Base-by-base conservation (phyloP, 2,797 vertebrate species). In the Vireo griseus region DNA sequence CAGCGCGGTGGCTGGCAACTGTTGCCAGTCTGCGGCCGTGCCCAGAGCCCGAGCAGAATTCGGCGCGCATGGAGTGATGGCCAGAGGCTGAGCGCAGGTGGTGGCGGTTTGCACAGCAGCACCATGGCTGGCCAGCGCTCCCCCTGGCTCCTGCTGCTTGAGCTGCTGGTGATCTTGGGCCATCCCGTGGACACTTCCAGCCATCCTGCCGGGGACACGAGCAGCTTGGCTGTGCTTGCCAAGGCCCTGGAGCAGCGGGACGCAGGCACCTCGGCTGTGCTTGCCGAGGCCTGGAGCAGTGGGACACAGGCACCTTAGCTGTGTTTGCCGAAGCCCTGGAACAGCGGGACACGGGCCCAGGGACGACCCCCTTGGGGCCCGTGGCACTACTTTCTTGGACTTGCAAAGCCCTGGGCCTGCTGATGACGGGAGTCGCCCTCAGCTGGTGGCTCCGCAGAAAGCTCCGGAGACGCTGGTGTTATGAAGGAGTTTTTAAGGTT, bases 341-440 rank as follows among this genome's bases (percentile, higher is more conserved):
- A 24, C 51, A 52, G 29, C 3, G 0, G 40, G 33, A 39, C 2
- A 2, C 3, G 11, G 29, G 5, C 40, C 5, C 18, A 28, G 28
- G 1, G 10, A 45, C 0, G 0, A 45, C 2, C 1, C 3, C 19
- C 6, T 54, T 3, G 5, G 12, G 3, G 18, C 2, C 3, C 4
- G 1, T 0, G 7, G 3, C 0, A 2, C 25, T 42, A 24, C 12
- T 28, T 19, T 24, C 3, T n/a, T 62, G 33, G 57, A 6, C 1
- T 26, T 28, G 4, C 0, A 1, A 7, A 33, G 28, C 18, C 11
- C 14, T 21, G 55, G 15, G n/a, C 11, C 9, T 62, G 39, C 17
- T 52, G 57, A 1, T 8, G 16, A 18, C 0, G 1, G 21, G 9
- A 0, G 0, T 59, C 2, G 0, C 7, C 2, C 1, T 62, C 17